phyloP scores from a whole-genome alignment of 2,888 invertebrate species.

The Acanthosoma haemorrhoidale region DNA sequence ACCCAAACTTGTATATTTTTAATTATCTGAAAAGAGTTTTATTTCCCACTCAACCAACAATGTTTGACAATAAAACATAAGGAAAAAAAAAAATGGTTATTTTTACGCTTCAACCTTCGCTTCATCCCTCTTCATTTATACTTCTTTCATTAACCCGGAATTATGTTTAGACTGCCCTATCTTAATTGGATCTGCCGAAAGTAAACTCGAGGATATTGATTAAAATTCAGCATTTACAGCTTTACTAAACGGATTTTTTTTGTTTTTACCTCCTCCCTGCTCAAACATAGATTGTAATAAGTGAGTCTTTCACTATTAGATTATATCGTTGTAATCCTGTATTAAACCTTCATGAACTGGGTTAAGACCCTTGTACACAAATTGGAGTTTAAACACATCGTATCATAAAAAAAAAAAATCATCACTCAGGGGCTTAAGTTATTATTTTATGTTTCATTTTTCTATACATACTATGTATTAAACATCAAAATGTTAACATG shows the following conservation, averaged over 20 bases:
- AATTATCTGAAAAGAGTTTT: too few relatives aligned
- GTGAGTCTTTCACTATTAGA: neutral
- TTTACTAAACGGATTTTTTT: neutral
- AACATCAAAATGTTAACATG: too few relatives aligned
- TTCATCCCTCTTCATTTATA: neutral
- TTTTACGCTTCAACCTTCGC: neutral
- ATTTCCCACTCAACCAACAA: too few relatives aligned
- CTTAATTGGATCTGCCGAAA: constrained; percentile 7
- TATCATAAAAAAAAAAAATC: too few relatives aligned
- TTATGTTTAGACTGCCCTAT: neutral
- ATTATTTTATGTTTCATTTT: too few relatives aligned
- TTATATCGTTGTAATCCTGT: neutral
- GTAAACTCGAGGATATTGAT: neutral
- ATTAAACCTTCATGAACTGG: too few relatives aligned
- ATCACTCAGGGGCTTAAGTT: too few relatives aligned
- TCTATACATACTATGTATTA: too few relatives aligned
- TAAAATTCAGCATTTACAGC: neutral
- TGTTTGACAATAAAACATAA: too few relatives aligned
- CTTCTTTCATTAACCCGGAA: neutral
- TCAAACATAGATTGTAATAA: neutral
- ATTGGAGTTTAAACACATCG: too few relatives aligned
- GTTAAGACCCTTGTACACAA: too few relatives aligned
- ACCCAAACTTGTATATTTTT: too few relatives aligned
- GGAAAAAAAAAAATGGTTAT: neutral
- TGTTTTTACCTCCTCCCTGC: neutral